These are phyloP conservation scores for Acanthoscelides obtectus DNA, from an alignment of 2,888 invertebrate species.

Conservation along the genomic window DNA sequence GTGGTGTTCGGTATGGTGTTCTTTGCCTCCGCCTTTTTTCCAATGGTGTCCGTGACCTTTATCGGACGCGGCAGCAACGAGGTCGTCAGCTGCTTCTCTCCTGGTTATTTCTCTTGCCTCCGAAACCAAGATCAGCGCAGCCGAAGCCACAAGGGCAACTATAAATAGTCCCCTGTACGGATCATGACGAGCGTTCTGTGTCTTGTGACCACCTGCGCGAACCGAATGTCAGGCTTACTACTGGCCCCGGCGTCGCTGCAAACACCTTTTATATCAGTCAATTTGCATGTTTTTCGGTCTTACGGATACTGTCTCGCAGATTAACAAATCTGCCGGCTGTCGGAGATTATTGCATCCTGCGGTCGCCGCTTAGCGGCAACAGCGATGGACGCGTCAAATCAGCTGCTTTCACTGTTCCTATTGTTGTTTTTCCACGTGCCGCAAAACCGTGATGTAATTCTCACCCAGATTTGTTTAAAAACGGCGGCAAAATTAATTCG, in stretches of 20 bases:
- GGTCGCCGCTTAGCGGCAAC: not conserved
- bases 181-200: constrained; percentile 23
- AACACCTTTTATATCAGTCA: not conserved
- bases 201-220: not conserved
- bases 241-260: not conserved
- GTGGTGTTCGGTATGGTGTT: constrained; percentile 54
- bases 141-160: constrained; percentile 54
- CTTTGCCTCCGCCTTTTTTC: constrained; percentile 53
- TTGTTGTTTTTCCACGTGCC: not conserved
- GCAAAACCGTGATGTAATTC: not conserved
- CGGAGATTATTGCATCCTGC: not conserved
- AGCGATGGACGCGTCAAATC: not conserved
- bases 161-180: constrained; percentile 69
- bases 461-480: not conserved
- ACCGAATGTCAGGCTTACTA: not conserved
- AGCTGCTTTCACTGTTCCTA: not conserved
- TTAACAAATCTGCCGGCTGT: not conserved
- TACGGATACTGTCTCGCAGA: not conserved
- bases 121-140: constrained; percentile 43
- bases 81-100: constrained; percentile 51
- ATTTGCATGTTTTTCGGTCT: not conserved
- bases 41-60: constrained; percentile 46
- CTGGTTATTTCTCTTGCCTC: constrained; percentile 53
- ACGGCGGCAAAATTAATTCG: not conserved
- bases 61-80: constrained; percentile 51